Evolutionary conservation across 37 sponge, comb jelly and placozoan species (phyloP).

Genomic region (Diacarnus erythraeanus): DNA sequence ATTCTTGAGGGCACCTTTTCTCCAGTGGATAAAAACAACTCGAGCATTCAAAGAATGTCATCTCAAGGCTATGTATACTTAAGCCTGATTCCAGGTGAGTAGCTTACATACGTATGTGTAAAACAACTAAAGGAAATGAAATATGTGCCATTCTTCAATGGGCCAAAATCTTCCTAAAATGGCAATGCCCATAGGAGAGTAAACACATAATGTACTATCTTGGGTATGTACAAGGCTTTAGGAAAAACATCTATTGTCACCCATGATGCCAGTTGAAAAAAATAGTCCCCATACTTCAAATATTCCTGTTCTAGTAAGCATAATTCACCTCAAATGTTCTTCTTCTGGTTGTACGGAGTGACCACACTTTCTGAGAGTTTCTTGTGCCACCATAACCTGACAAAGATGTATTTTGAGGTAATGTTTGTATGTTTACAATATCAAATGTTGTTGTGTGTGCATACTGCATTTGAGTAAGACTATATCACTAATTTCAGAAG

Average conservation of each 20-base stretch:
- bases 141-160: not conserved
- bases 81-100: not conserved
- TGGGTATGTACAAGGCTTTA: too few species aligned
- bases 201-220: too few species aligned
- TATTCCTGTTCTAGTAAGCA: not conserved
- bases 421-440: not conserved
- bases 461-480: not conserved
- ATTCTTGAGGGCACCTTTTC: not conserved
- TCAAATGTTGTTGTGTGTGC: not conserved
- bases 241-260: too few species aligned
- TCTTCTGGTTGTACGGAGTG: constrained; percentile 92
- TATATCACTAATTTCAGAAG: too few species aligned
- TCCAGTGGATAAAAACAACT: not conserved
- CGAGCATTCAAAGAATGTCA: not conserved
- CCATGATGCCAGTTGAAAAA: not conserved
- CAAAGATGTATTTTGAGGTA: not conserved
- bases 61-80: not conserved
- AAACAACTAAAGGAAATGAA: not conserved
- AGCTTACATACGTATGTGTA: not conserved
- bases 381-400: constrained; percentile 94
- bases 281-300: not conserved
- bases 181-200: not conserved
- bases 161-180: not conserved
- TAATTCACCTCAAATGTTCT: constrained; percentile 79
- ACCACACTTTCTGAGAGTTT: constrained; percentile 86